Evolutionary conservation across 2,113 vertebrate species (phyloP).

Genomic region (Carassius gibelio): DNA sequence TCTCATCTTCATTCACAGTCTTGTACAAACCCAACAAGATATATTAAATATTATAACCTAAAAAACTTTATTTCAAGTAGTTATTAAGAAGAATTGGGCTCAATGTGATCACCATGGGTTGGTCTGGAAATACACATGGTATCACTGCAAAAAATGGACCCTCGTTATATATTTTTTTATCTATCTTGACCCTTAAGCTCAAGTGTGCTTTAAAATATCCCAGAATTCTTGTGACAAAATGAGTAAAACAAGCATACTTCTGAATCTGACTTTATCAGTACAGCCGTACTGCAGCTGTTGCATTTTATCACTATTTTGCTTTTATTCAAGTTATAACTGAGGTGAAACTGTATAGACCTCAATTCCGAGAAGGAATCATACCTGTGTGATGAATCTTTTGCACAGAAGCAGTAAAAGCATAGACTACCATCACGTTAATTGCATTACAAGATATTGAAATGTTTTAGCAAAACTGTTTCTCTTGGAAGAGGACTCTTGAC

Average conservation of each 20-base stretch:
- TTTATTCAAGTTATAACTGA: neutral
- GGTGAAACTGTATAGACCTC: conserved; percentile 40
- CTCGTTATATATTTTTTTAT: neutral
- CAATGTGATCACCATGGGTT: conserved; percentile 18
- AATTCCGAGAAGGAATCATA: conserved; percentile 45
- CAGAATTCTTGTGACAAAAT: neutral
- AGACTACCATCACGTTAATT: conserved; percentile 59
- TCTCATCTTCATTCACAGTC: conserved; percentile 75
- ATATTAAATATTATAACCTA: conserved; percentile 63
- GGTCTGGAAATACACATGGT: neutral
- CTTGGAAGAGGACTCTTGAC: neutral
- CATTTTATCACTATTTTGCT: neutral
- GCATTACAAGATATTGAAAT: conserved; percentile 32
- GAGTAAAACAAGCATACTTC: neutral
- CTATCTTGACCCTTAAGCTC: conserved; percentile 5
- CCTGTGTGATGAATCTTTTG: conserved; percentile 41
- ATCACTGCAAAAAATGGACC: conserved; percentile 20
- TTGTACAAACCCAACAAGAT: conserved; percentile 58
- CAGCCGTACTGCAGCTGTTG: neutral
- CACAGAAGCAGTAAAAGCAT: conserved; percentile 70
- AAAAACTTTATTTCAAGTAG: conserved; percentile 71
- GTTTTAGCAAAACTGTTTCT: neutral
- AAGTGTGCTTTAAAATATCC: neutral
- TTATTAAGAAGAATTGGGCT: conserved; percentile 50
- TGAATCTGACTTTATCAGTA: neutral